Base-by-base conservation (phyloP, 2,797 vertebrate genomes). In the Morelia viridis region DNA sequence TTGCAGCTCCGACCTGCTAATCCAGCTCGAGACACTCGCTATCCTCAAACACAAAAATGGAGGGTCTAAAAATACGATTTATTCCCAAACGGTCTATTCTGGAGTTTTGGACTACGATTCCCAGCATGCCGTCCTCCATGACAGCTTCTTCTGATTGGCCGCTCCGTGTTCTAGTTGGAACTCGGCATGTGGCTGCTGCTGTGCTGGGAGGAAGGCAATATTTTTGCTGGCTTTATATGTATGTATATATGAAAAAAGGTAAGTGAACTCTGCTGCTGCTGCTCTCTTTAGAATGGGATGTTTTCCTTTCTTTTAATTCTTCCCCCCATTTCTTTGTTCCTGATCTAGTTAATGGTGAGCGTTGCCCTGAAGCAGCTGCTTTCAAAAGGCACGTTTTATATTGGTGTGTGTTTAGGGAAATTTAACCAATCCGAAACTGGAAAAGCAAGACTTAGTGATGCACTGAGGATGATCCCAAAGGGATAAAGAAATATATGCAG, bases 31-130 rank as follows among this genome's bases (percentile, higher is more conserved):
- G 12, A 24, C 22, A 26, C n/a, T 64, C 60, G 11, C 86, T 80
- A 28, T 12, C 86, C 13, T 85, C 50, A 17, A 91, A 62, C 86
- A 61, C 86, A 56, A 71, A 76, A 35, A 50, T n/a, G 50, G 53
- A 46, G 61, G 35, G 31, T 92, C n/a, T 87, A 80, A 71, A 83
- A 83, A 64, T 56, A 90, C 9, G 58, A 57, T 56, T 56, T 12
- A 10, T 92, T 31, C 83, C 26, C 53, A 60, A 85, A 41, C 26
- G 24, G 26, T 60, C 61, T 87, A n/a, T 65, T 85, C 41, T 35
- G 10, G 87, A 85, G n/a, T 61, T 91, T 62, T 35, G 93, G 85
- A 97, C 97, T 97, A 95, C 97, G 95, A 71, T 68, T 97, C 96
- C 97, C 97, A 86, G 95, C 95, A 94, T 96, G 92, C 97, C 90